Base-by-base conservation (phyloP, 2,888 invertebrate species). In the Neoascia interrupta region DNA sequence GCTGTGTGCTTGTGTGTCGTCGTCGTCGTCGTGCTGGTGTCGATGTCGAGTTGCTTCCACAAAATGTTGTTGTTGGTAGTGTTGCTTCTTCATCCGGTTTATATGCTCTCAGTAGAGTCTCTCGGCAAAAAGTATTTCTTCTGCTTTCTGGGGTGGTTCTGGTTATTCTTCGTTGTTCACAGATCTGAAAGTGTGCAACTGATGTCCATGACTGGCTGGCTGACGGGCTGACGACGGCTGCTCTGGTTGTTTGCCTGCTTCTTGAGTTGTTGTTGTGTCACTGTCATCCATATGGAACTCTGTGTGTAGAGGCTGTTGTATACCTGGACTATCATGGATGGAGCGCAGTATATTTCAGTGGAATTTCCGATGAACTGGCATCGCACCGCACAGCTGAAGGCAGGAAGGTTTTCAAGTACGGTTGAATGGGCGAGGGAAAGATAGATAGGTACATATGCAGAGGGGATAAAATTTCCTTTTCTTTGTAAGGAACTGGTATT, bases 61-160 rank as follows among this genome's bases (percentile, higher is more conserved):
- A 26, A 8, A 31, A n/a, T 31, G 31, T 31, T 2, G 31, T 6
- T 31, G 31, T 31, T 31, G 5, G 26, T 76, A n/a, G 26, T 79
- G 79, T 79, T 79, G 79, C 73, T 79, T 66, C 31, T 56, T 79
- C 61, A 73, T 79, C 79, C 73, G 73, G 79, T 79, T 79, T 70
- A n/a, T n/a, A n/a, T 79, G 49, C 79, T 79, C 79, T 79, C 73
- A 54, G 61, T 51, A 61, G 66, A 73, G 79, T 68, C 79, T 79
- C 73, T 79, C 66, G 66, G 36, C 53, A 56, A 70, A 61, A 56
- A 49, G 39, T 64, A 70, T 31, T 26, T 4, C 26, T 26, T 4
- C 26, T 26, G 26, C 26, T 79, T 70, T 68, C 66, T 61, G 73
- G 79, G 79, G 79, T 79, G 73, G 79, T 54, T 79, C 73, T 73